Conservation (phyloP, 2,113 vertebrate genomes). For the Alligator sinensis region DNA sequence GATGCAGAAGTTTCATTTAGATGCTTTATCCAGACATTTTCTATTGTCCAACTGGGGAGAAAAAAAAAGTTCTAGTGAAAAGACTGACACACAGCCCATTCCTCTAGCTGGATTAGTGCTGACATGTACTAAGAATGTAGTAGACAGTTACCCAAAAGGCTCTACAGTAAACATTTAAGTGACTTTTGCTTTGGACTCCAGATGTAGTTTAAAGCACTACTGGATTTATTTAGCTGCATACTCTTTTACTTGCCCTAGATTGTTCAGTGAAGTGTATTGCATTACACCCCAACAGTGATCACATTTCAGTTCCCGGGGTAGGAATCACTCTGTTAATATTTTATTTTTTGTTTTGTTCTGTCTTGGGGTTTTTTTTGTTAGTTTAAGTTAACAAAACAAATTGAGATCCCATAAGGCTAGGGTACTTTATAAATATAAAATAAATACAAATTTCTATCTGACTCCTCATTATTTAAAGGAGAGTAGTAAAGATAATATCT, state of each 20-base stretch:
- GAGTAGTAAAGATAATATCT: background rate
- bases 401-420: background rate
- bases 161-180: background rate
- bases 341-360: too few species aligned
- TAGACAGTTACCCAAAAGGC: background rate
- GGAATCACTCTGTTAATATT: too few species aligned
- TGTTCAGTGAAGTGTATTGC: background rate
- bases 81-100: background rate
- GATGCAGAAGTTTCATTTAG: background rate
- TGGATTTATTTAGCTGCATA: background rate
- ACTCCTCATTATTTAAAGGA: background rate
- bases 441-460: background rate
- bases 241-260: background rate
- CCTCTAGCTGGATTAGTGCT: background rate
- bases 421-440: background rate
- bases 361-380: background rate
- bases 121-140: background rate
- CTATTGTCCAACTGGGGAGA: background rate
- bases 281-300: background rate
- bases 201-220: background rate
- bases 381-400: background rate
- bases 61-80: background rate
- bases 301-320: background rate
- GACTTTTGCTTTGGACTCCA: background rate
- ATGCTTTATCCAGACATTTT: background rate